Evolutionary conservation across 2,888 invertebrate genomes (phyloP).

Genomic region (Venustoraphidia nigricollis): DNA sequence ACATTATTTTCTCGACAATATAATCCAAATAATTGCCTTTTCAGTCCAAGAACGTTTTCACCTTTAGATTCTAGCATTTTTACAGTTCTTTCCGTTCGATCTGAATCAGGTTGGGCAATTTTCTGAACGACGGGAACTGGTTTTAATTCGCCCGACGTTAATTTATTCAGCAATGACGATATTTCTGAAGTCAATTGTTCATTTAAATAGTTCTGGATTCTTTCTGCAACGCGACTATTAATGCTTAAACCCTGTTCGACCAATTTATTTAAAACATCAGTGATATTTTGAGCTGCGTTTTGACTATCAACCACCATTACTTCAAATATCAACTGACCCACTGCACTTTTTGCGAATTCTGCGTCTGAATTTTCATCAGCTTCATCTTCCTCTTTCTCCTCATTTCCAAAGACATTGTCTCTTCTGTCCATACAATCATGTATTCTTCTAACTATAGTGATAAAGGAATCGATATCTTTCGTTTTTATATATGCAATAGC

Average conservation of each 20-base stretch:
- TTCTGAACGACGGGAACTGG: conserved; percentile 21
- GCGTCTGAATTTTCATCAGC: conserved; percentile 11
- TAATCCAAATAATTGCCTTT: conserved; percentile 40
- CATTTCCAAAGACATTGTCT: conserved; percentile 15
- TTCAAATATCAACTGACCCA: conserved; percentile 40
- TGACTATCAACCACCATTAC: conserved; percentile 29
- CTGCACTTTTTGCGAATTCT: conserved; percentile 24
- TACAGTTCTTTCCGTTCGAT: conserved; percentile 41
- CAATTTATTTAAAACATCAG: conserved; percentile 35
- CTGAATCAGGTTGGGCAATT: conserved; percentile 22
- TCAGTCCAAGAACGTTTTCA: conserved; percentile 38
- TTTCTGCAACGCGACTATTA: conserved; percentile 40
- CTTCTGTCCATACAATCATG: conserved; percentile 28
- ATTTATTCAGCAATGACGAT: conserved; percentile 41
- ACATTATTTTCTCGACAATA: conserved; percentile 49
- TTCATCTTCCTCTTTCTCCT: conserved; percentile 20
- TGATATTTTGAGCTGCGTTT: conserved; percentile 29
- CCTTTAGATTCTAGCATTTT: conserved; percentile 37
- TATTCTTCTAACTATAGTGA: conserved; percentile 38
- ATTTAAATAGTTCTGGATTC: conserved; percentile 45
- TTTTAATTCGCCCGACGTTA: conserved; percentile 48
- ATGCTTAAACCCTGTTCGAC: conserved; percentile 52
- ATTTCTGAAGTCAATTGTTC: conserved; percentile 47
- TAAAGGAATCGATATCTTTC: conserved; percentile 45
- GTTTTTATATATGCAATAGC: conserved; percentile 40